These are phyloP conservation scores for Eucera pruinosa DNA, from an alignment of 2,888 invertebrate genomes.

Conservation along the genomic window DNA sequence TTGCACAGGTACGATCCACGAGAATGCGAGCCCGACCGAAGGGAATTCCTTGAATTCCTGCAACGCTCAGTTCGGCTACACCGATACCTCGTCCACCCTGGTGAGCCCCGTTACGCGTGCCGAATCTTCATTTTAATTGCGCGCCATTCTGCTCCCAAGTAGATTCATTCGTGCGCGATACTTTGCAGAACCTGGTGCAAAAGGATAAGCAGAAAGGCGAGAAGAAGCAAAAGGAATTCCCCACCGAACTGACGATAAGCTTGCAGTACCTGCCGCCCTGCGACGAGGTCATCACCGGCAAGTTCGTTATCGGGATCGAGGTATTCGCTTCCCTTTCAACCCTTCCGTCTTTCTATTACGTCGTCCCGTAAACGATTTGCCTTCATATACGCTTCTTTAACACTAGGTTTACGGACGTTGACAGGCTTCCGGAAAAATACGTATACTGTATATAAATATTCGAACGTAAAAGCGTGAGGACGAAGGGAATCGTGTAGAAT, in stretches of 20 bases:
- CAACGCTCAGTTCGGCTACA: constrained; percentile 66
- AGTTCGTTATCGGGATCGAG: constrained; percentile 82
- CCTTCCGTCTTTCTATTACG: background rate
- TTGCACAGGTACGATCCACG: constrained; percentile 75
- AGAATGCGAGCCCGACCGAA: constrained; percentile 70
- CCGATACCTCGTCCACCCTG: constrained; percentile 75
- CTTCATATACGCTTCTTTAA: too few relatives aligned
- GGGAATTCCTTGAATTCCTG: constrained; percentile 74
- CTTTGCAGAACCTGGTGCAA: constrained; percentile 76
- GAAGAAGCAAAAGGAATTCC: constrained; percentile 76
- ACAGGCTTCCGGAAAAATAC: too few relatives aligned
- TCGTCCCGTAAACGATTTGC: too few relatives aligned
- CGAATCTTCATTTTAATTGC: background rate
- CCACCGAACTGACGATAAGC: constrained; percentile 82
- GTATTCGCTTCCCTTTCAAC: constrained; percentile 61
- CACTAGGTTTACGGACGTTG: too few relatives aligned
- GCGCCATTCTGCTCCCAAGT: background rate
- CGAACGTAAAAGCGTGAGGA: too few relatives aligned
- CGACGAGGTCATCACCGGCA: constrained; percentile 77
- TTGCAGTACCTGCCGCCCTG: constrained; percentile 80
- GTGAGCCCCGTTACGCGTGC: constrained; percentile 60
- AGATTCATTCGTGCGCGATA: background rate
- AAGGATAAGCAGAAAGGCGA: constrained; percentile 74
- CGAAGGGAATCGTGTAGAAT: too few relatives aligned
- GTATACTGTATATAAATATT: too few relatives aligned